Conservation (phyloP, 2,888 invertebrate genomes). For the Merodon equestris region DNA sequence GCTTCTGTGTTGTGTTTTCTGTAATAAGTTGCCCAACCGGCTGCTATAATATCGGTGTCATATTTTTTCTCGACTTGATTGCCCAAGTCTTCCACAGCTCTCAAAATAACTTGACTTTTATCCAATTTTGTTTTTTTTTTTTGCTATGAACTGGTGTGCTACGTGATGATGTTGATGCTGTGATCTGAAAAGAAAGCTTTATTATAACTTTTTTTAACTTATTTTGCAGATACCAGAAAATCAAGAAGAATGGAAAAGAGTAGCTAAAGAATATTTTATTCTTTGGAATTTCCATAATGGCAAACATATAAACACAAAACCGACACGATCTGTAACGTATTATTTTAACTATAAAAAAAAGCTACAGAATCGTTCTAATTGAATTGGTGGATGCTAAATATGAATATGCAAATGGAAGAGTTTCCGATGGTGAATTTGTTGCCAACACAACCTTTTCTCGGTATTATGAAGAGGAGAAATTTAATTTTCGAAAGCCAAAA, state of each 20-base stretch:
- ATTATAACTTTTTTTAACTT: neutral
- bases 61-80: too few relatives aligned
- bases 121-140: too few relatives aligned
- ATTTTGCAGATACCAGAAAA: conserved; percentile 29
- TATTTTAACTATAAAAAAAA: conserved; percentile 56
- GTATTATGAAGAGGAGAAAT: conserved; percentile 12
- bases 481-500: conserved; percentile 28
- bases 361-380: conserved; percentile 50
- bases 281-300: too few relatives aligned
- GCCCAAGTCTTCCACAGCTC: too few relatives aligned
- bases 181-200: neutral
- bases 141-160: too few relatives aligned
- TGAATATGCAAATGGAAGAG: conserved; percentile 44
- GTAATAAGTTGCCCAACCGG: too few relatives aligned
- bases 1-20: too few relatives aligned
- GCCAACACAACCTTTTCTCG: conserved; percentile 31
- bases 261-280: conserved; percentile 6
- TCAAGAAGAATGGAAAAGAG: conserved; percentile 24
- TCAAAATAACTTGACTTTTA: too few relatives aligned
- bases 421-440: conserved; percentile 48
- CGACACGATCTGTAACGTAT: conserved; percentile 35
- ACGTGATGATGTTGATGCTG: too few relatives aligned
- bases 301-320: conserved; percentile 31
- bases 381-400: conserved; percentile 50
- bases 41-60: too few relatives aligned